Evolutionary conservation across 1,140 invertebrate genomes (phyloP), one percentile per base, ranked within the genome.

Genomic region (Pseudomyrmex pallidus): DNA sequence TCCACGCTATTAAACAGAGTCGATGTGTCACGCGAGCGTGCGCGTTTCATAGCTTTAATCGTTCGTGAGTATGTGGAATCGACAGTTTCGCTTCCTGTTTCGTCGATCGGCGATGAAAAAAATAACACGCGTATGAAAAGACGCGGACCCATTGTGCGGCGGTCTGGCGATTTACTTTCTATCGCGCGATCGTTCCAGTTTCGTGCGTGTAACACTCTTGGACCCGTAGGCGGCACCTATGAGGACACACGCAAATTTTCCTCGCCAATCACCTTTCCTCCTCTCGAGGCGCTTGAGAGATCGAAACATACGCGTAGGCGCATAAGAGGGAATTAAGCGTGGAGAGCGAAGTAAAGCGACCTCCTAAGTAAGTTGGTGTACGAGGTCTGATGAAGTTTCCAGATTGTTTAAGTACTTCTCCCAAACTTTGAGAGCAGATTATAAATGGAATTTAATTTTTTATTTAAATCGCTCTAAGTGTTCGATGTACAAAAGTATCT

Each of bases 21-120:
- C 15, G 22, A 9, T 50, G 59, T 74, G 59, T 74, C 59, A 74
- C 73, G 44, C 59, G 59, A 74, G 15, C 20, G 46, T 61, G 44
- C 3, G 12, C 72, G 44, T 74, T 63, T 74, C 35, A 57, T 46
- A 15, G 46, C 12, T 74, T 74, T 74, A 63, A 74, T 74, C 73
- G 13, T 46, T 10, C 59, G 73, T 52, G 46, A 17, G 52, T 22
- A 63, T 22, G 22, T 20, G 46, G 44, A 10, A 62, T 62, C 57
- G 72, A 74, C 72, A 52, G 20, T 74, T 48, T 22, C 20, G 72
- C 46, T 74, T 62, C 73, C 46, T 62, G 44, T 5, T 1, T 35
- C 57, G 20, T 13, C 1, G 22, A 7, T 9, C 13, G 1, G 15
- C 22, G 15, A 52, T 20, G 57, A 50, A 20, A 62, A 50, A 25